Percentiles rank a stretch among this genome's conserved stretches.
Conservation (phyloP, 2,113 vertebrate genomes). For the Arizona elegans region DNA sequence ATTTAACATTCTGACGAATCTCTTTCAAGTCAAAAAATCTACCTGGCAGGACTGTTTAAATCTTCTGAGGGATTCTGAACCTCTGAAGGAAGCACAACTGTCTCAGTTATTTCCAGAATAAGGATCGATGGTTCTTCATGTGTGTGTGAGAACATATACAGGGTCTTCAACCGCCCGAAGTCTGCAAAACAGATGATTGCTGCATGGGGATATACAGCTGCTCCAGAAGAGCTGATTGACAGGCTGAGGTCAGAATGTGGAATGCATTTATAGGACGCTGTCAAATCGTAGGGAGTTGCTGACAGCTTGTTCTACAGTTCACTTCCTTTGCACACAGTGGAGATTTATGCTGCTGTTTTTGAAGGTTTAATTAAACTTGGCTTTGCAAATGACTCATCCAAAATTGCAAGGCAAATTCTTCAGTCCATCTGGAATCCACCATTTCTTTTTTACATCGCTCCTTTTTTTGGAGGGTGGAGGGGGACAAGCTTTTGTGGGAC, state of each 20-base stretch:
- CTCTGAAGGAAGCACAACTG: conserved; percentile 35
- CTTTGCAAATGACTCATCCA: conserved; percentile 16
- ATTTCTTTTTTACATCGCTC: neutral
- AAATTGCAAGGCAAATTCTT: no score
- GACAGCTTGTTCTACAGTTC: conserved; percentile 73
- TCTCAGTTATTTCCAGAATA: conserved; percentile 51
- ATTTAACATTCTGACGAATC: conserved; percentile 47
- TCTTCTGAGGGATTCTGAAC: conserved; percentile 12
- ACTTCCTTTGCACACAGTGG: conserved; percentile 45
- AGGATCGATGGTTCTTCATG: conserved; percentile 53
- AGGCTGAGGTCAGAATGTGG: conserved; percentile 70
- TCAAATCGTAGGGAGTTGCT: conserved; percentile 74
- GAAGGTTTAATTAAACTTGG: conserved; percentile 41
- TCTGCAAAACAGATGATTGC: conserved; percentile 30
- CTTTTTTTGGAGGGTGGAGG: neutral
- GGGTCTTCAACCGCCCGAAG: conserved; percentile 37
- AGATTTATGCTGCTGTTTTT: conserved; percentile 47
- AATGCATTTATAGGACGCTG: conserved; percentile 68
- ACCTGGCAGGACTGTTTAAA: neutral
- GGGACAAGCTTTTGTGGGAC: rapidly evolving
- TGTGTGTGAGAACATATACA: neutral
- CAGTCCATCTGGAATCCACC: neutral
- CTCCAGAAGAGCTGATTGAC: conserved; percentile 68
- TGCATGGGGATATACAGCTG: conserved; percentile 43
- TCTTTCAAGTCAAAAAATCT: neutral